Base-by-base conservation (phyloP, 1,140 invertebrate genomes). In the Drosophila punjabiensis region DNA sequence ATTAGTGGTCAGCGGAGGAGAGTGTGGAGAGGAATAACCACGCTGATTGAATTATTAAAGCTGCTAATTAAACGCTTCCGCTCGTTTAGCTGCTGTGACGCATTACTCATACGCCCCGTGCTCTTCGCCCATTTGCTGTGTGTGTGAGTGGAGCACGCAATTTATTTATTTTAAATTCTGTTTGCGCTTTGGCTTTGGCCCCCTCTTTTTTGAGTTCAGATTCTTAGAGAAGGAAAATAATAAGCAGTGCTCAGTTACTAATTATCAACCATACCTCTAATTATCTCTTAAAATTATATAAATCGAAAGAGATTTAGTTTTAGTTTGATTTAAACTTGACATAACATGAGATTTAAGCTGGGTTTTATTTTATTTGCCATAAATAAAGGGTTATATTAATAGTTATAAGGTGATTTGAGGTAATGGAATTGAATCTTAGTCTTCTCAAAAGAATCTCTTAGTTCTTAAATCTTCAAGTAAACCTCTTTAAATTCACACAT, bases 31-130 rank as follows among this genome's bases (percentile, higher is more conserved):
- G 50, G 18, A 39, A 65, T 67, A 63, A 56, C 53, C 18, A 8
- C 83, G 85, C 56, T 89, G 85, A 88, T 88, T 88, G 86, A 88
- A 88, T 88, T 88, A 88, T 88, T 88, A 88, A 88, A 82, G 75
- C 76, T 70, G 86, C 86, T 89, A 89, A 89, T 89, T 89, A 90
- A 89, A 86, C 71, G 79, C 86, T 89, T 89, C 86, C 86, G 86
- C 79, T 89, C 86, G 79, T 89, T 89, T 90, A 85, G 85, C 60
- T 76, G 28, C 60, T 62, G 76, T 77, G 73, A 65, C 67, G 67
- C 82, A 71, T 75, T 86, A 66, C 82, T 79, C 82, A 86, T 86
- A 79, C 82, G 82, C 75, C 75, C 79, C 82, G 69, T 79, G 52
- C 68, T 68, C 63, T 35, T 71, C 35, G 33, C 24, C 50, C 50